phyloP scores from a whole-genome alignment of 2,888 invertebrate species.

The Cylloceria caligata region DNA sequence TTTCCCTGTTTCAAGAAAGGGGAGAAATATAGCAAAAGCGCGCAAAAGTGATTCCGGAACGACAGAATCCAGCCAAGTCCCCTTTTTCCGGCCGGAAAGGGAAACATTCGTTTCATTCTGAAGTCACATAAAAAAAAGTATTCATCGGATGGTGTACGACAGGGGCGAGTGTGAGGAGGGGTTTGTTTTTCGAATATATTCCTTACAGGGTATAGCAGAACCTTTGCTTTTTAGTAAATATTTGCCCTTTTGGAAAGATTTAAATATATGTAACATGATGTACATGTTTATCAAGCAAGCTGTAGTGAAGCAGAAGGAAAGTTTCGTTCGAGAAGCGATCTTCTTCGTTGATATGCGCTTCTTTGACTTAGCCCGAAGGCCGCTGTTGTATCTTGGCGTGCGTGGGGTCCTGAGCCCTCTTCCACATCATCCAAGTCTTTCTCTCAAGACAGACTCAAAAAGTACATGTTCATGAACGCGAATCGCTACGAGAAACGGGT shows the following conservation, averaged over 20 bases:
- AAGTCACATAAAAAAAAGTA: conserved; percentile 53
- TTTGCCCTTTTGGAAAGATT: conserved; percentile 31
- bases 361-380: conserved; percentile 60
- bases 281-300: conserved; percentile 22
- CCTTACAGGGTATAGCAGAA: background rate
- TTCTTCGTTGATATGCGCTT: conserved; percentile 58
- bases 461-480: background rate
- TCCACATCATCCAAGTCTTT: background rate
- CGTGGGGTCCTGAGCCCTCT: conserved; percentile 58
- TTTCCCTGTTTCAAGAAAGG: conserved; percentile 29
- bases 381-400: conserved; percentile 55
- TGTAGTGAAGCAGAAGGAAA: conserved; percentile 28
- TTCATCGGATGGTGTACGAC: conserved; percentile 13
- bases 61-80: conserved; percentile 57
- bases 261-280: background rate
- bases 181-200: conserved; percentile 2
- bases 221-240: conserved; percentile 3
- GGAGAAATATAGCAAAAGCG: conserved; percentile 33
- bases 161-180: background rate
- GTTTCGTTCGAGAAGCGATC: conserved; percentile 54
- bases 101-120: conserved; percentile 74
- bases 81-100: conserved; percentile 73
- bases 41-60: conserved; percentile 64
- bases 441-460: conserved; percentile 26
- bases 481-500: conserved; percentile 56